Base-by-base conservation (phyloP, 1,140 invertebrate genomes). In the Dendrolimus kikuchii region DNA sequence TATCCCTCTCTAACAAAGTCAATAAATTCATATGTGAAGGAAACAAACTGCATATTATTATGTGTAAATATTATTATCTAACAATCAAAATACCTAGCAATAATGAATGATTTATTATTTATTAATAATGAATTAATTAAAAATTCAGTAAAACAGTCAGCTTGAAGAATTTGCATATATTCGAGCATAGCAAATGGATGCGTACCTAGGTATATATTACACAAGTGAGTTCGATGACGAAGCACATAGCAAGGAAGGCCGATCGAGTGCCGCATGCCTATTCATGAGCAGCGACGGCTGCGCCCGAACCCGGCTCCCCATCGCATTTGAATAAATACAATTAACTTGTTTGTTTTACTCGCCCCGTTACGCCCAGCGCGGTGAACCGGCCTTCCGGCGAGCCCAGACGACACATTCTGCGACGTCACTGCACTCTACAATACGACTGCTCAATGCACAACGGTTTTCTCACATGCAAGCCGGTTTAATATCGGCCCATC, bases 281-380 rank as follows among this genome's bases (percentile, higher is more conserved):
- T 85, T 80, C 81, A 85, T 85, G 79, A 84, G 63, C 23, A 54
- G 59, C 65, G 68, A 63, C 76, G 73, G 77, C 76, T 77, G 76
- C 61, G 53, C 49, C 39, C 59, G 52, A 42, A 5, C 54, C 56
- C 54, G 49, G 46, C 59, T 64, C 64, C 67, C 66, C 55, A 51
- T 54, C 74, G 61, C 76, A 85, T 85, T 85, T 81, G 71, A 85
- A 85, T 85, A 85, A 82, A 85, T 82, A 85, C 79, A 82, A 85
- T 85, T 85, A 85, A 79, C 79, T 85, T 85, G 81, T 85, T 82
- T 85, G 79, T 81, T 82, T 85, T 81, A 72, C 68, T 71, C 69
- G 69, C 62, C 73, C 66, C 58, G 66, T 62, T 62, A 71, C 71
- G 71, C 75, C 72, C 74, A 60, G 59, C 48, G 57, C 60, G 65